A percentile compares a stretch with the other conserved stretches of the same genome.
Evolutionary conservation across 2,888 invertebrate genomes (phyloP).

Genomic region (Rhingia campestris): DNA sequence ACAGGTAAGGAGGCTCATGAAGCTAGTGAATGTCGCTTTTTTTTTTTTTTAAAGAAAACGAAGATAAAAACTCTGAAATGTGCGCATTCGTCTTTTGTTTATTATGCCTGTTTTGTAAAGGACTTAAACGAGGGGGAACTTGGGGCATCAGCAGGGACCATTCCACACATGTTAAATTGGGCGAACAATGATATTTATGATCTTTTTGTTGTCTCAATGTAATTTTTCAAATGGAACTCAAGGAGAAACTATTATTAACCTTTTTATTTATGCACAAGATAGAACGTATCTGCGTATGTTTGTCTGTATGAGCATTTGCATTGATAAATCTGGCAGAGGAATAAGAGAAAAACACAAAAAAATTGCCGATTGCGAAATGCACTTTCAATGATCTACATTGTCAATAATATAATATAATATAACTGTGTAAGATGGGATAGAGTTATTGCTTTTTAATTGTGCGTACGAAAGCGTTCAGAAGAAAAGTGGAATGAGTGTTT

Average conservation of each 20-base stretch:
- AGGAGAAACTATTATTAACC: constrained; percentile 63
- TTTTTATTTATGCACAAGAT: constrained; percentile 25
- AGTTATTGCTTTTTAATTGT: too few species aligned
- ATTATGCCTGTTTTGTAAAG: constrained; percentile 11
- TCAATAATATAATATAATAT: constrained; percentile 33
- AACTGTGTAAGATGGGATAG: too few species aligned
- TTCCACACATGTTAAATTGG: constrained; percentile 52
- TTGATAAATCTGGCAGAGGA: constrained; percentile 25
- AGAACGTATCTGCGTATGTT: neutral
- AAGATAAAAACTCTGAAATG: constrained; percentile 56
- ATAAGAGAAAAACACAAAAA: neutral
- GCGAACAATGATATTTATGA: constrained; percentile 76
- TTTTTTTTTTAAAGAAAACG: constrained; percentile 10
- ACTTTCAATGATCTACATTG: constrained; percentile 21
- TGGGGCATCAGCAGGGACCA: neutral
- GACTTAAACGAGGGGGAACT: neutral
- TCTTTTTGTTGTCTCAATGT: constrained; percentile 77
- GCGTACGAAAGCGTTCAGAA: too few species aligned
- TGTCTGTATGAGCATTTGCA: neutral
- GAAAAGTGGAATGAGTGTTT: too few species aligned
- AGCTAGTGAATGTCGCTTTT: constrained; percentile 20
- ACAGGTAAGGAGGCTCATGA: neutral
- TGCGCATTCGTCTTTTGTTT: constrained; percentile 64
- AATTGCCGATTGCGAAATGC: constrained; percentile 14
- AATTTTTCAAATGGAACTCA: constrained; percentile 76